Conservation (phyloP, 2,888 invertebrate species). For the Acrobasis repandana region DNA sequence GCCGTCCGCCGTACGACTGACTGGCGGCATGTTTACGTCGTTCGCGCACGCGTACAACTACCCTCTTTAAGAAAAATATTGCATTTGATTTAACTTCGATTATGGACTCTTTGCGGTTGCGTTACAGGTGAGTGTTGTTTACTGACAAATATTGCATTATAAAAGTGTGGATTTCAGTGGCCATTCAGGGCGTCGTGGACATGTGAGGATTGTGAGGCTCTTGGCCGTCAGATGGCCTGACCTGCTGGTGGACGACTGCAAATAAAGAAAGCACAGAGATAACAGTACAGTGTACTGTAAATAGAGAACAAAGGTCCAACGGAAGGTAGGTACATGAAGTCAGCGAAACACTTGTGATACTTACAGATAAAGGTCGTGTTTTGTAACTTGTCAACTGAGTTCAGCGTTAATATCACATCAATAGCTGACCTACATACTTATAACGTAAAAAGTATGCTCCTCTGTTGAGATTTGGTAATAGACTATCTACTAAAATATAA, state of each 20-base stretch:
- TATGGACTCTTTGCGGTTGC: constrained; percentile 33
- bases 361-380: too few species aligned
- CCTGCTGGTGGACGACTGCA: neutral
- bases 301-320: too few species aligned
- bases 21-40: constrained; percentile 65
- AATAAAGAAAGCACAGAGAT: neutral
- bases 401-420: too few species aligned
- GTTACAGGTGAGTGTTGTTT: constrained; percentile 31
- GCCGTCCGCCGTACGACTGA: constrained; percentile 59
- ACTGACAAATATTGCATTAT: constrained; percentile 17
- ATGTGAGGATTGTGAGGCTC: constrained; percentile 7
- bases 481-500: too few species aligned
- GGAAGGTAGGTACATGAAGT: too few species aligned
- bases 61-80: constrained; percentile 44
- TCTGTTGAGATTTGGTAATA: too few species aligned
- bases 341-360: too few species aligned
- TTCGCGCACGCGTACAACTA: constrained; percentile 64
- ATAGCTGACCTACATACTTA: too few species aligned
- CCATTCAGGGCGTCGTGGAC: constrained; percentile 2
- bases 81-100: constrained; percentile 26
- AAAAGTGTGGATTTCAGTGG: constrained; percentile 12
- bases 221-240: constrained; percentile 8
- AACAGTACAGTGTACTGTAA: neutral
- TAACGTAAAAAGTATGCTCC: too few species aligned
- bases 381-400: too few species aligned